A percentile compares a stretch with the other conserved stretches of the same genome.
Conservation (phyloP, 2,113 vertebrate species). For the Panurus biarmicus region DNA sequence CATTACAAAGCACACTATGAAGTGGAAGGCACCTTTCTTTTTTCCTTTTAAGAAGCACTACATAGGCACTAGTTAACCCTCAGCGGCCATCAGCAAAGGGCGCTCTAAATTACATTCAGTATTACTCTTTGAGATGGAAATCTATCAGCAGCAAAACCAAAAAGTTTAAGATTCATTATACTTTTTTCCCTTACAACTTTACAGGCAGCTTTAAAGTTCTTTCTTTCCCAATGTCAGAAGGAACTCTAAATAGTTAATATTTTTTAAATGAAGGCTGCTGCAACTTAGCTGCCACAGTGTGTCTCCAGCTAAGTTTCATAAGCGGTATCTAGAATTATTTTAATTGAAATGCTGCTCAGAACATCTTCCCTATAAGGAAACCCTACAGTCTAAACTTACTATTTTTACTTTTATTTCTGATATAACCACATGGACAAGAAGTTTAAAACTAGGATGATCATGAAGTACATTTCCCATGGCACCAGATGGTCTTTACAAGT, state of each 20-base stretch:
- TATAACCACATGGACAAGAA: background rate
- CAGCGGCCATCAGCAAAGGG: accelerated
- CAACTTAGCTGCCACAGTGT: background rate
- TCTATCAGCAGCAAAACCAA: background rate
- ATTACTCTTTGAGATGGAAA: background rate
- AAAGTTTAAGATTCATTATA: background rate
- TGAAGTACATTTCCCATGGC: background rate
- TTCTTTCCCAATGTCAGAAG: background rate
- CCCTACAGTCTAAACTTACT: background rate
- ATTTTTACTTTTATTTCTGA: background rate
- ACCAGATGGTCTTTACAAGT: background rate
- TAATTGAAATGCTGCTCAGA: background rate
- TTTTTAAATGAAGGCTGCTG: background rate
- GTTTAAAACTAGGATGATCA: background rate
- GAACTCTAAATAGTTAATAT: background rate
- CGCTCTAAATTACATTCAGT: accelerated
- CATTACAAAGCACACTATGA: background rate
- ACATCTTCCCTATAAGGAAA: background rate
- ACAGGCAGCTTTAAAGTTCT: background rate
- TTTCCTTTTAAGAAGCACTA: background rate
- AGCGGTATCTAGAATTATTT: background rate
- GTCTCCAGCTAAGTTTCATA: background rate
- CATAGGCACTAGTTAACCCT: background rate
- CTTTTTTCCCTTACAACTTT: background rate
- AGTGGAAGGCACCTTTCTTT: background rate